Percentiles rank a stretch among this genome's conserved stretches.
These are phyloP conservation scores for Clitarchus hookeri DNA, from an alignment of 2,888 invertebrate species.

Conservation along the genomic window DNA sequence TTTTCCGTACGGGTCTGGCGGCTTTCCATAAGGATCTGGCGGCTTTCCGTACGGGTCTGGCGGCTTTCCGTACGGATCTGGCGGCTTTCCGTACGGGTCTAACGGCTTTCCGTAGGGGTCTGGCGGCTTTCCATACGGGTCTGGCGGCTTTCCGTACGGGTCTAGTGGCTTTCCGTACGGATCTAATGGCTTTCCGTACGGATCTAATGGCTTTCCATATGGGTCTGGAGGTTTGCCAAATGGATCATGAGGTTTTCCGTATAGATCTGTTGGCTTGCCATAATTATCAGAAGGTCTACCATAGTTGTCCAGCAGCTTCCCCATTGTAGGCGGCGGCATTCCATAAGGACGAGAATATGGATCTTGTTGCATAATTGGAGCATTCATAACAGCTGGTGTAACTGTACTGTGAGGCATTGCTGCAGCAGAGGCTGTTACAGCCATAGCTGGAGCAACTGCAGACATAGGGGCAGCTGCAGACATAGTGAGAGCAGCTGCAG, in stretches of 20 bases:
- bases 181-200: background rate
- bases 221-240: background rate
- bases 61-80: background rate
- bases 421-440: slow-evolving; percentile 51
- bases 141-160: background rate
- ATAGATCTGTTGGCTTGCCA: background rate
- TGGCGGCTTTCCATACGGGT: background rate
- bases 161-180: background rate
- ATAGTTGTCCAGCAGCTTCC: background rate
- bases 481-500: slow-evolving; percentile 48
- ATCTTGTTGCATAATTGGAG: slow-evolving; percentile 3
- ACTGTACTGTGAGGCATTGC: slow-evolving; percentile 17
- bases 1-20: background rate
- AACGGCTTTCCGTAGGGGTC: background rate
- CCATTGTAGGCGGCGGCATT: background rate
- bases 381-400: background rate
- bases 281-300: background rate
- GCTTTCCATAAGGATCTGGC: background rate
- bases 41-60: background rate
- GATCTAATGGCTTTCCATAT: background rate
- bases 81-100: background rate
- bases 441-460: background rate
- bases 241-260: background rate
- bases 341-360: background rate
- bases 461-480: slow-evolving; percentile 48